Evolutionary conservation across 2,888 invertebrate genomes (phyloP).

Genomic region (Ferdinandea cuprea): DNA sequence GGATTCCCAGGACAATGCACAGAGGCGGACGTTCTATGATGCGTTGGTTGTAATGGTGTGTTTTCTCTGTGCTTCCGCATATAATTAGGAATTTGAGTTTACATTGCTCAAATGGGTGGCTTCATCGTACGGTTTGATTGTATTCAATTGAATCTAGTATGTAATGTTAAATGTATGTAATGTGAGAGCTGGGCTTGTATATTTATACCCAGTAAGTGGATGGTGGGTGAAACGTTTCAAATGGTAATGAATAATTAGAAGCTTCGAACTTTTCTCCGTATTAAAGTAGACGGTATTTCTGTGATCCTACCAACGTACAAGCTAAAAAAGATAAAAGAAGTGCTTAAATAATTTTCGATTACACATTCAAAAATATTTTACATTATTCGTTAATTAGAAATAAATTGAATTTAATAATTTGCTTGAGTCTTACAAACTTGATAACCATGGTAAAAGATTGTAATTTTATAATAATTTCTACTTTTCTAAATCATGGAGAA

Average conservation of each 20-base stretch:
- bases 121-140: slow-evolving; percentile 67
- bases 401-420: no score
- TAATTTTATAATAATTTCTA: no score
- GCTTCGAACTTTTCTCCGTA: slow-evolving; percentile 37
- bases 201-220: not conserved
- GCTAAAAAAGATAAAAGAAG: no score
- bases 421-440: no score
- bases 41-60: slow-evolving; percentile 45
- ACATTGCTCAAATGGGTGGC: slow-evolving; percentile 61
- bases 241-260: slow-evolving; percentile 51
- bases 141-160: slow-evolving; percentile 62
- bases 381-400: no score
- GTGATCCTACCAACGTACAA: slow-evolving; percentile 12
- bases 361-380: no score
- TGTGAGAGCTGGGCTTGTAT: slow-evolving; percentile 9
- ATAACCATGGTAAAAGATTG: no score
- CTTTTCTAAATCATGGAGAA: no score
- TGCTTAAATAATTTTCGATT: no score
- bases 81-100: slow-evolving; percentile 71
- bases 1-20: slow-evolving; percentile 37
- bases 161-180: slow-evolving; percentile 39
- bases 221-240: not conserved
- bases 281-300: slow-evolving; percentile 35
- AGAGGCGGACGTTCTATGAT: slow-evolving; percentile 6
- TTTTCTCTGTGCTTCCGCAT: slow-evolving; percentile 64